Evolutionary conservation across 2,797 vertebrate genomes (phyloP), one percentile per base, ranked within the genome.

Genomic region (Cirrhinus mrigala): DNA sequence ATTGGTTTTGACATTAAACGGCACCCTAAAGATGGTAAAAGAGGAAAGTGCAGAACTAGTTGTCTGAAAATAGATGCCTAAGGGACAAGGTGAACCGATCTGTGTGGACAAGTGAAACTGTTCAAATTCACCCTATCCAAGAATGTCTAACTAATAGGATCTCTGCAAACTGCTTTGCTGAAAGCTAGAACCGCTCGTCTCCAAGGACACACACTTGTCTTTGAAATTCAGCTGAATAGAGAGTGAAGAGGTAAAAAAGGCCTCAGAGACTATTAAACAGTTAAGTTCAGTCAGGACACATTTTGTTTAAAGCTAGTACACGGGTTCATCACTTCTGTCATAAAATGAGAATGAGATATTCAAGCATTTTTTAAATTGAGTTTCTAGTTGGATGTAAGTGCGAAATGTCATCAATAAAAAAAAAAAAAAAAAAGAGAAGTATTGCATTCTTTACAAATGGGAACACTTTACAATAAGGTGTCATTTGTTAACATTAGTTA

Each of bases 111-210:
- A 81, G 85, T 50, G 75, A 87, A 83, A 80, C 85, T 66, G 83
- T 83, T 89, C 76, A 81, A 77, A 85, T 81, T 89, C 83, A 87
- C 46, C 80, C 54, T 68, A 73, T 86, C 80, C 80, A 77, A 89
- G 52, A 89, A 77, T 58, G 70, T 70, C 82, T 88, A 84, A 84
- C 83, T 87, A 87, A 89, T 89, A 87, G 81, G 88, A 87, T 85
- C 83, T 84, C 79, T 0, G 75, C 79, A 85, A 86, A 89, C 79
- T 76, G 75, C 62, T 68, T 76, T 69, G 81, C 70, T 80, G 70
- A 71, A 85, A 83, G 80, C 86, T 76, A 60, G 83, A 83, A 73
- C 68, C 14, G 75, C 62, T 77, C 2, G 80, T 87, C 85, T 89
- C 88, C 76, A 76, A 89, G 83, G 86, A 87, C 79, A 79, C 56